Evolutionary conservation across 2,113 vertebrate genomes (phyloP).

Genomic region (Scomber japonicus): DNA sequence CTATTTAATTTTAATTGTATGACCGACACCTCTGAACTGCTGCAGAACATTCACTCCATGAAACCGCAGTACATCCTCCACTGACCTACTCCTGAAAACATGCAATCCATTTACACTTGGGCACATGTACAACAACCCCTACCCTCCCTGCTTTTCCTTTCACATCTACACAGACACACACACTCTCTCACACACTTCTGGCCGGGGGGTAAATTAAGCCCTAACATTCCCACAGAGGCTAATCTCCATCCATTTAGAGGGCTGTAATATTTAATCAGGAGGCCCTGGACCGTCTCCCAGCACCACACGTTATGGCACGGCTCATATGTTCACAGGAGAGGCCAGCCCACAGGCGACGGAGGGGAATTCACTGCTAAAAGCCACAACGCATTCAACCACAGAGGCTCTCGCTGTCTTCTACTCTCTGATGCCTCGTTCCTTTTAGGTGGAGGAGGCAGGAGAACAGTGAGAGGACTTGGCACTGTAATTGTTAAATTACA

Average conservation of each 20-base stretch:
- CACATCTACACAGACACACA: constrained; percentile 24
- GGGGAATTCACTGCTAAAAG: constrained; percentile 77
- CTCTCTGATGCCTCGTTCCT: constrained; percentile 14
- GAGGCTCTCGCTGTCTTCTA: constrained; percentile 11
- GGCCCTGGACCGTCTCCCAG: constrained; percentile 71
- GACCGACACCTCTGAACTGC: background rate
- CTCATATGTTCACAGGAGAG: constrained; percentile 79
- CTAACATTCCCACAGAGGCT: constrained; percentile 83
- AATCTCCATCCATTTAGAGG: constrained; percentile 84
- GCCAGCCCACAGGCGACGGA: constrained; percentile 76
- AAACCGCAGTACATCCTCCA: constrained; percentile 54
- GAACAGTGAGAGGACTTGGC: background rate
- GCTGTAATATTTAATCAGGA: constrained; percentile 86
- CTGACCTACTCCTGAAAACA: constrained; percentile 57
- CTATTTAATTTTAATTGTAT: too few species aligned
- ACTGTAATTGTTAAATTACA: constrained; percentile 3
- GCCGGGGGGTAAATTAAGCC: constrained; percentile 79
- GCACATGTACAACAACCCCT: constrained; percentile 49
- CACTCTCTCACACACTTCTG: constrained; percentile 57
- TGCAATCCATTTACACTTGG: constrained; percentile 50
- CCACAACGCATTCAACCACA: constrained; percentile 70
- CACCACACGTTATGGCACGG: constrained; percentile 65
- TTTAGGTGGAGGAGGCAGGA: background rate
- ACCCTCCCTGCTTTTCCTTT: constrained; percentile 23
- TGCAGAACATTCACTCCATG: constrained; percentile 7